Base-by-base conservation (phyloP, 2,797 vertebrate genomes). In the Melanogrammus aeglefinus region DNA sequence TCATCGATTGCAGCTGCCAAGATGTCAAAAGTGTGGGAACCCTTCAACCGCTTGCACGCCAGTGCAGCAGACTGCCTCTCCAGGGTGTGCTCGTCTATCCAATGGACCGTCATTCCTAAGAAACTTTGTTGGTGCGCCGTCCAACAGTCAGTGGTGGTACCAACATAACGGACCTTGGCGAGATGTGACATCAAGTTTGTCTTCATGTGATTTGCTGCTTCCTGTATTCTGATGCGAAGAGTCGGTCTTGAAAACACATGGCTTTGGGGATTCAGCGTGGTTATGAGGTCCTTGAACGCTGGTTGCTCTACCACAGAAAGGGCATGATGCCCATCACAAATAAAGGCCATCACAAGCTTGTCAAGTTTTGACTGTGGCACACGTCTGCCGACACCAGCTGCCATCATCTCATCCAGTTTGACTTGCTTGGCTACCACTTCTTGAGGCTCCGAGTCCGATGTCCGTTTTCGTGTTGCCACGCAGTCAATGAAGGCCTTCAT, bases 21-120 rank as follows among this genome's bases (percentile, higher is more conserved):
- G 4, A 83, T 31, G 72, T 86, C 77, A 82, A 83, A 86, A 31
- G 76, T 82, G 75, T 83, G 76, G 0, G 75, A 84, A 6, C 79
- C 51, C 79, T 57, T 85, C 18, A 83, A 77, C 14, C 73, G 1
- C 63, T 69, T 69, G 63, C 21, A 69, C 7, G 21, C 1, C 12
- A 69, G 63, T 69, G 63, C 63, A 69, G 63, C 63, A 7, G 63
- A 69, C 24, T 24, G 14, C 12, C 63, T 57, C 47, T 57, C 47
- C 21, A 57, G 24, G 12, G 63, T 69, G 18, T 24, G 16, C 63
- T 69, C 63, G 24, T 69, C 63, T 16, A 69, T 69, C 63, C 63
- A 69, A n/a, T 69, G 63, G 24, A 24, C 12, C 7, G 63, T 69
- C 7, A 69, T n/a, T 24, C 63, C 63, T 21, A 69, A 21, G 4